Evolutionary conservation across 2,797 vertebrate genomes (phyloP).

Genomic region (Eleutherodactylus coqui): DNA sequence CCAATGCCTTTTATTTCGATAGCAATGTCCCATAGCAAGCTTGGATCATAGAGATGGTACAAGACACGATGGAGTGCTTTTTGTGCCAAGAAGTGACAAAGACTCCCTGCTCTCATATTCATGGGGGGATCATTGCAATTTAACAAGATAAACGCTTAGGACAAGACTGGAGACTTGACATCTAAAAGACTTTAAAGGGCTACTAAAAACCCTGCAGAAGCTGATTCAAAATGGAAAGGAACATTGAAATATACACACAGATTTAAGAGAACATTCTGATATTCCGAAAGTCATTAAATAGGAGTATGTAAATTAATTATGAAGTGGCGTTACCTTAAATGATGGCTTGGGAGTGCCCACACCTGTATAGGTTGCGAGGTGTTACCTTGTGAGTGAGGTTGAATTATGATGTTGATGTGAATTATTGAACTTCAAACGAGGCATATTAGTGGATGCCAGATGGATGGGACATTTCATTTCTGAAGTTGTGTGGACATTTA

Average conservation of each 20-base stretch:
- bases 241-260: neutral
- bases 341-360: no score
- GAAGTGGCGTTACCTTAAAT: no score
- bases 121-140: slow-evolving; percentile 39
- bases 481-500: no score
- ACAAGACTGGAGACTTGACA: slow-evolving; percentile 16
- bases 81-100: slow-evolving; percentile 44
- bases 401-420: no score
- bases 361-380: no score
- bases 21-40: slow-evolving; percentile 25
- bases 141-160: slow-evolving; percentile 41
- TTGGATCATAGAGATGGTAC: slow-evolving; percentile 42
- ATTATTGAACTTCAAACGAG: no score
- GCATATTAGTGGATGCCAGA: no score
- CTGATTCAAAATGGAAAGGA: neutral
- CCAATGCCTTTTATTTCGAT: neutral
- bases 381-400: no score
- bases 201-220: neutral
- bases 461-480: no score
- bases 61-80: slow-evolving; percentile 44
- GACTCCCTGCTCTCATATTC: slow-evolving; percentile 46
- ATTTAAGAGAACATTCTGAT: slow-evolving; percentile 4
- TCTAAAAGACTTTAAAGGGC: slow-evolving; percentile 39
- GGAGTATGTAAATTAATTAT: no score
- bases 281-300: no score